phyloP scores from a whole-genome alignment of 2,113 vertebrate species.

The Brevimyrus niger region DNA sequence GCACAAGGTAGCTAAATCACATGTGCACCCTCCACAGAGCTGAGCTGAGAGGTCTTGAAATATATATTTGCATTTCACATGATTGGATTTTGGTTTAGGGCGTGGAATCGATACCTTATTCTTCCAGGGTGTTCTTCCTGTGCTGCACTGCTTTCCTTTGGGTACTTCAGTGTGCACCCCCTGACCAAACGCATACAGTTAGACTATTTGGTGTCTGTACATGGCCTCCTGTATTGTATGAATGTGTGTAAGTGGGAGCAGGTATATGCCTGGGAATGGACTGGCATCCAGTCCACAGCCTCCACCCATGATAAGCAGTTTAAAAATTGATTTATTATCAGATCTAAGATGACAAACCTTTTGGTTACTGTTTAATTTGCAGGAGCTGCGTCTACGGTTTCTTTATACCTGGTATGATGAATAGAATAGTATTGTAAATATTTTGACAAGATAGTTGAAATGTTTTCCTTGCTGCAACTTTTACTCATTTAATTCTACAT shows the following conservation, averaged over 20 bases:
- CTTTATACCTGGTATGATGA: neutral
- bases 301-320: neutral
- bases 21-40: neutral
- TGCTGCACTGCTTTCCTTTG: neutral
- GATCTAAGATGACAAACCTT: neutral
- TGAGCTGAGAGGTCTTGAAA: neutral
- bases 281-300: neutral
- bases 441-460: neutral
- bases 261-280: neutral
- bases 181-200: neutral
- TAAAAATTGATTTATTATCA: neutral
- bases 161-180: neutral
- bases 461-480: neutral
- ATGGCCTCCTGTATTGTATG: neutral
- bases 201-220: neutral
- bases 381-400: neutral
- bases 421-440: neutral
- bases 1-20: constrained; percentile 61
- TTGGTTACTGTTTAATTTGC: neutral
- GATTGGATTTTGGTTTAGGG: neutral
- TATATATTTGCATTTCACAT: neutral
- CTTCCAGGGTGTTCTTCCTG: neutral
- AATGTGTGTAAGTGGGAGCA: neutral
- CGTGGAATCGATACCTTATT: neutral
- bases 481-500: neutral